Conservation (phyloP, 2,888 invertebrate genomes). For the Tenthredo amoena region DNA sequence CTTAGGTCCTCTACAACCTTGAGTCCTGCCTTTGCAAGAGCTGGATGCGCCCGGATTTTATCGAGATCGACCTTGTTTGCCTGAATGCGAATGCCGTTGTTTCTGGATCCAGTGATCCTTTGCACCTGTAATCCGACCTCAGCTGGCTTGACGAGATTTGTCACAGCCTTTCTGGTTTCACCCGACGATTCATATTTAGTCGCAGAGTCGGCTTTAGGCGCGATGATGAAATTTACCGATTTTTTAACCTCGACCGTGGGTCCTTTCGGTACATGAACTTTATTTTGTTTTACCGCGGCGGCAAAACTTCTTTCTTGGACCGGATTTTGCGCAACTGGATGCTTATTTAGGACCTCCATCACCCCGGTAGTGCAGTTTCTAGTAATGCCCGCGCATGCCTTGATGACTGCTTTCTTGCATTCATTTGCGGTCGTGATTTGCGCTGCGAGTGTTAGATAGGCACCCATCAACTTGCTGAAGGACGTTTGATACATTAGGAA, state of each 20-base stretch:
- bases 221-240: neutral
- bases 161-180: neutral
- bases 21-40: neutral
- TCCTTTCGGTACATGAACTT: neutral
- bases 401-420: no score
- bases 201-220: neutral
- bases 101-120: neutral
- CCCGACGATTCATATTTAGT: neutral
- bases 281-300: neutral
- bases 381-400: no score
- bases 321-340: no score
- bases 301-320: no score
- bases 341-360: no score
- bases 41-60: neutral
- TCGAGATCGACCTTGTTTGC: neutral
- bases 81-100: neutral
- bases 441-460: no score
- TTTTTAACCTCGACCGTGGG: neutral
- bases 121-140: neutral
- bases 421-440: no score
- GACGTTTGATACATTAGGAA: no score
- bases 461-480: no score
- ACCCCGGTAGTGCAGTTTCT: no score
- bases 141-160: neutral
- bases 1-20: neutral